Base-by-base conservation (phyloP, 2,797 vertebrate genomes). In the Odontamblyopus rebecca region DNA sequence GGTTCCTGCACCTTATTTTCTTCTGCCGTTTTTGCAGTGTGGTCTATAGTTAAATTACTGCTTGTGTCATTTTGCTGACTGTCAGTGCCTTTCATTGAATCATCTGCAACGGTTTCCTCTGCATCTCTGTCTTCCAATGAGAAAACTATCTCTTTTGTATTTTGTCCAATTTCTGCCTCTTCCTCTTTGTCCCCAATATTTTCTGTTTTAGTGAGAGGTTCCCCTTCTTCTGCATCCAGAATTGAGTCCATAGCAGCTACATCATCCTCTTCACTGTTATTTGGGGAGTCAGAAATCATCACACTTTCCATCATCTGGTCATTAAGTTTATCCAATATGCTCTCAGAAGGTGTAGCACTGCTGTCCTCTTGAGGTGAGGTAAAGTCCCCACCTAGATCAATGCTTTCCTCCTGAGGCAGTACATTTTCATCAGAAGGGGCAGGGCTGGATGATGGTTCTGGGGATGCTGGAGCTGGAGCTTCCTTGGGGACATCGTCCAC, bases 241-340 rank as follows among this genome's bases (percentile, higher is more conserved):
- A 96, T 86, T 19, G 94, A 94, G 61, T 96, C 95, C 8, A 96
- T 95, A 9, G 96, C 95, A 13, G 92, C 95, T 0, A 92, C 85
- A 1, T 98, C 97, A 18, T 97, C 98, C 76, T 98, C 97, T 73
- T 98, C 98, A 0, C 97, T 99, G 78, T 97, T 95, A 75, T 95
- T 97, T 0, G 98, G 96, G 0, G 98, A 99, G 89, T 99, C 98
- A 0, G 97, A 99, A 73, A 99, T 99, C 86, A 99, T 93, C 70
- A 99, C 98, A 0, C 98, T 99, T 76, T 99, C 98, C 98, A 99
- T 98, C 97, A 98, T 96, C 72, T 98, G 96, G 60, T 99, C 97
- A 0, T 95, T 96, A 12, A 99, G 95, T 73, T 95, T 98, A 73
- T 96, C 96, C n/a, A 93, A 85, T 16, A 95, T 92, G 71, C 94